Evolutionary conservation across 2,888 invertebrate genomes (phyloP), one percentile per base, ranked within the genome.

Genomic region (Agrotis segetum): DNA sequence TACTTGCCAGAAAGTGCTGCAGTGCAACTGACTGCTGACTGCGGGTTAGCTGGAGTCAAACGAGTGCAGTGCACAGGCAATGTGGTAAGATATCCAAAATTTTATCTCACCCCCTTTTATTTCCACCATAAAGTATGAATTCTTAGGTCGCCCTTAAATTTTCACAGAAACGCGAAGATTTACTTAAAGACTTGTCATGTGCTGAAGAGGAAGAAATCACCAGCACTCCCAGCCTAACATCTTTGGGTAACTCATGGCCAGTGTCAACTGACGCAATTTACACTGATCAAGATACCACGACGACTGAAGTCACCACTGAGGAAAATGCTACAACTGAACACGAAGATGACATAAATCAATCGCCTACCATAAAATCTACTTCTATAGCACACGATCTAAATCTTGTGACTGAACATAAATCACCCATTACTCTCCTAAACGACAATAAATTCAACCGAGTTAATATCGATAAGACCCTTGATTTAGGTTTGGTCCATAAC

Each of bases 1-100:
- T 98, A 98, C 89, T 96, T 98, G 88, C 98, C 98, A 44, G 98
- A 98, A 89, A 97, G 97, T 88, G 97, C 97, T 49, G 98, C 98
- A 60, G 97, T 98, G 64, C 98, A 98, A 90, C 95, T 98, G 68
- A 97, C 98, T 52, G 97, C 97, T 44, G 98, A 98, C 90, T 98
- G 98, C 85, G 98, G 98, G 64, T 92, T 98, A 74, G 98, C 97
- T 74, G 98, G 97, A 16, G 97, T 97, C 4, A 97, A 97, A 88
- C 96, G 97, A 77, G 97, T 98, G 71, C 97, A 97, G 79, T 98
- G 98, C 92, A 97, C 97, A 87, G 97, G 98, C 85, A 97, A 97
- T 91, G 97, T 97, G 96, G 98, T 98, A 95, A 96, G 96, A 74
- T 64, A 40, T 1, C 21, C 52, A 58, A 47, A 40, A 40, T 11